phyloP scores from a whole-genome alignment of 2,113 vertebrate species.

The Xiphias gladius region DNA sequence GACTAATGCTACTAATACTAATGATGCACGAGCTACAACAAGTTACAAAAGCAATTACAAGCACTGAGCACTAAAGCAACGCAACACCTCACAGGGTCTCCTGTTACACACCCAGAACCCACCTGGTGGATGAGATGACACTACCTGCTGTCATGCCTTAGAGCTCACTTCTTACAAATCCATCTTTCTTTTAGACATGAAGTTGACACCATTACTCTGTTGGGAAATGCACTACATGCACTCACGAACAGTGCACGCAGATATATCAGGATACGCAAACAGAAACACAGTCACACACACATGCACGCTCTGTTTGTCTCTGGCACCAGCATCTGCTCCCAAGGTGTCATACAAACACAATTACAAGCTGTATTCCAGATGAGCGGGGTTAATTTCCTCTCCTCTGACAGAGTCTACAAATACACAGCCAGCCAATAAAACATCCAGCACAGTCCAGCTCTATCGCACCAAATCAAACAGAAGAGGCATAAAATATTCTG shows the following conservation, averaged over 20 bases:
- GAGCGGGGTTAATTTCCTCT: slow-evolving; percentile 35
- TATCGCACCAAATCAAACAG: slow-evolving; percentile 9
- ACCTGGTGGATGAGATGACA: slow-evolving; percentile 58
- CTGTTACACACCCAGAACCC: slow-evolving; percentile 52
- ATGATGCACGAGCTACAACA: slow-evolving; percentile 25
- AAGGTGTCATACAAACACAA: slow-evolving; percentile 33
- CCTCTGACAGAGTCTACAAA: slow-evolving; percentile 8
- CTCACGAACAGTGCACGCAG: not conserved
- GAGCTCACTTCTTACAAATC: slow-evolving; percentile 20
- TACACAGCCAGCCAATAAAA: slow-evolving; percentile 10
- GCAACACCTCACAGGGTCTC: slow-evolving; percentile 42
- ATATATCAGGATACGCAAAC: slow-evolving; percentile 11
- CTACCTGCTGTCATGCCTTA: slow-evolving; percentile 10
- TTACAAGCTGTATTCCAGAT: slow-evolving; percentile 42
- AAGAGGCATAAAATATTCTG: not conserved
- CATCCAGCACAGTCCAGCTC: not conserved
- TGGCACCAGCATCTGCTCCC: slow-evolving; percentile 28
- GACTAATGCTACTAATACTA: not conserved
- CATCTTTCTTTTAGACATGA: slow-evolving; percentile 25
- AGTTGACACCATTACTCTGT: slow-evolving; percentile 24
- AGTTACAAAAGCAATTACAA: slow-evolving; percentile 34
- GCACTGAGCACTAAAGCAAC: slow-evolving; percentile 48
- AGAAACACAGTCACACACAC: not conserved
- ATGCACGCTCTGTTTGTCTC: slow-evolving; percentile 7
- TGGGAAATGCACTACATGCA: slow-evolving; percentile 9